Evolutionary conservation across 2,113 vertebrate species (phyloP).

Genomic region (Orthochromis malagaraziensis): DNA sequence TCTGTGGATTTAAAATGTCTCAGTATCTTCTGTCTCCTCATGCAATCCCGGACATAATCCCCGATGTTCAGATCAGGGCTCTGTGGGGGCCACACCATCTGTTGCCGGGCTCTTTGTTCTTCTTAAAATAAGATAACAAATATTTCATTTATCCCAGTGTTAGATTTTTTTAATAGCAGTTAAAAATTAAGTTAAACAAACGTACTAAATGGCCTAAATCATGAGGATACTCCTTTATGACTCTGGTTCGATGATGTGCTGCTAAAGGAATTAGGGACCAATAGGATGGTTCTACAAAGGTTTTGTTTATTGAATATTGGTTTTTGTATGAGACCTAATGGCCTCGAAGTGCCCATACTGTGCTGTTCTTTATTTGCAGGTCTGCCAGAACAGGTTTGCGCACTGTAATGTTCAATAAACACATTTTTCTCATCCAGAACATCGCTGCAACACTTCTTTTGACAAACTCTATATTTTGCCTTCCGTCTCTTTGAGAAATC

Average conservation of each 20-base stretch:
- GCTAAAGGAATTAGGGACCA: rapidly evolving
- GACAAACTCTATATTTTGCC: background rate
- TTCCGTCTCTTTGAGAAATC: background rate
- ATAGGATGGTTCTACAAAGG: background rate
- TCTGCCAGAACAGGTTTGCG: background rate
- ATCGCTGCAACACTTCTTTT: background rate
- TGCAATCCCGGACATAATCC: background rate
- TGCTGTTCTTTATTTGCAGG: background rate
- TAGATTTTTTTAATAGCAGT: background rate
- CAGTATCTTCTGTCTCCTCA: background rate
- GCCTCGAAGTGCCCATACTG: rapidly evolving
- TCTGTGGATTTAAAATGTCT: background rate
- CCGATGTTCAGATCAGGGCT: background rate
- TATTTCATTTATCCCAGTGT: rapidly evolving
- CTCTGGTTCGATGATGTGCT: background rate
- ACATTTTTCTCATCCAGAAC: background rate
- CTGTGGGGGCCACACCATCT: background rate
- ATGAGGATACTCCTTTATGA: background rate
- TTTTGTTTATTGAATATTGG: background rate
- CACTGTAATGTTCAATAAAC: background rate
- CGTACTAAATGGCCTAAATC: background rate
- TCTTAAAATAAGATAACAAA: background rate
- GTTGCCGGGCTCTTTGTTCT: background rate
- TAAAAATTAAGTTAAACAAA: background rate
- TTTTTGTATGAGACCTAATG: background rate